Conservation (phyloP, 2,113 vertebrate genomes). For the Gulo gulo region DNA sequence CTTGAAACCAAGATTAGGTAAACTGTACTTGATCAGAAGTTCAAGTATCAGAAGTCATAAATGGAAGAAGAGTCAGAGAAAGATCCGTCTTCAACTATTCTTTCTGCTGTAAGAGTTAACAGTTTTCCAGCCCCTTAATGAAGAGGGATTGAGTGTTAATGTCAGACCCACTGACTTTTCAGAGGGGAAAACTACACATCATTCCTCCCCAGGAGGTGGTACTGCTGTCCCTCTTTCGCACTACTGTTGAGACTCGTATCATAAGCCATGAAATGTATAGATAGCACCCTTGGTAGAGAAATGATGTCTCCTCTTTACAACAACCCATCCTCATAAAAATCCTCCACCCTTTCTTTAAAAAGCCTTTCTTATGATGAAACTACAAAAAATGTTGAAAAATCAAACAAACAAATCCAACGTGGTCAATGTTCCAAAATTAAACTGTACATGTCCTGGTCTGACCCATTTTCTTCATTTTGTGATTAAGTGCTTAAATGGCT, state of each 20-base stretch:
- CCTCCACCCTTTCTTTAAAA: background rate
- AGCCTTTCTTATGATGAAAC: background rate
- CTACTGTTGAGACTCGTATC: fast-evolving
- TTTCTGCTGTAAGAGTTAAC: background rate
- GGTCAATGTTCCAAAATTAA: background rate
- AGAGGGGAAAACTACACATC: background rate
- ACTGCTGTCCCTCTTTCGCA: fast-evolving
- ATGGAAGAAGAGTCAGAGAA: background rate
- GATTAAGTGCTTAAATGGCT: slow-evolving; percentile 22
- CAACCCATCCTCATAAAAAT: background rate
- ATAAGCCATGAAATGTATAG: background rate
- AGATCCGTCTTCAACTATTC: background rate
- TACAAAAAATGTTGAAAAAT: slow-evolving; percentile 19
- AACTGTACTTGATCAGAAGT: background rate
- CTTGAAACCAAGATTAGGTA: background rate
- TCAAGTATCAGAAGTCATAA: slow-evolving; percentile 13
- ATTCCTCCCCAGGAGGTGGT: background rate
- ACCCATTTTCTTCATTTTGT: slow-evolving; percentile 36
- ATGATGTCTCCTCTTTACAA: background rate
- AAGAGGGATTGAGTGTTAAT: background rate
- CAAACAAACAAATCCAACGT: background rate
- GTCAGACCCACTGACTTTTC: background rate
- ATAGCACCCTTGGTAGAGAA: background rate
- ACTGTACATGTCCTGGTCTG: background rate
- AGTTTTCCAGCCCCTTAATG: background rate